A percentile compares a stretch with the other conserved stretches of the same genome.
Evolutionary conservation across 2,888 invertebrate species (phyloP).

Genomic region (Drosophila macrospina): DNA sequence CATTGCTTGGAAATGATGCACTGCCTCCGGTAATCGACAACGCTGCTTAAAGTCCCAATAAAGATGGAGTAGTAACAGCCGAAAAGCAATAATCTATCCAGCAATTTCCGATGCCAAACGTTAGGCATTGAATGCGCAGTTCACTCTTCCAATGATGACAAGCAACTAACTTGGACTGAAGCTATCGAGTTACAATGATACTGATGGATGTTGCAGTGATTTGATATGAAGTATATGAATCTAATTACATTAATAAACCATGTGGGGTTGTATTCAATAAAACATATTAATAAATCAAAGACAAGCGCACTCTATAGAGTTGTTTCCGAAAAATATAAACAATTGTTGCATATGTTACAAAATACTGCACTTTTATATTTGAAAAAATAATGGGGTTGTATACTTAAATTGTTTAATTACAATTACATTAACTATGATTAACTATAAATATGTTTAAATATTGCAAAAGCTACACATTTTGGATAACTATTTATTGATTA

Average conservation of each 20-base stretch:
- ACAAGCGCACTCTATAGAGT: too few species aligned
- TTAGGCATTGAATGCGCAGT: conserved; percentile 13
- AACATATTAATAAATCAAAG: conserved; percentile 4
- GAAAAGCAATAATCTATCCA: conserved; percentile 15
- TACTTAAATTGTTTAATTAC: conserved; percentile 38
- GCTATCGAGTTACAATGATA: background rate
- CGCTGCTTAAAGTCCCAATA: conserved; percentile 23
- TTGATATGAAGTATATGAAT: background rate
- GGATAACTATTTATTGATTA: conserved; percentile 44
- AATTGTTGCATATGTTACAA: conserved; percentile 18
- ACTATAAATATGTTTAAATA: conserved; percentile 58
- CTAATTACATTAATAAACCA: conserved; percentile 10
- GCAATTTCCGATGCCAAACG: conserved; percentile 18
- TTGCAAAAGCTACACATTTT: conserved; percentile 45
- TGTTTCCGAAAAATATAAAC: too few species aligned
- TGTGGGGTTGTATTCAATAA: background rate
- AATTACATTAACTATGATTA: conserved; percentile 58
- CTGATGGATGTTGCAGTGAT: conserved; percentile 2
- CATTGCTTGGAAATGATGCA: conserved; percentile 16
- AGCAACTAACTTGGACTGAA: background rate
- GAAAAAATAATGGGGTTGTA: conserved; percentile 46
- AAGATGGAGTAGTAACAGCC: conserved; percentile 26
- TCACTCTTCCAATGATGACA: conserved; percentile 4
- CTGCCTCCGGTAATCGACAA: conserved; percentile 22
- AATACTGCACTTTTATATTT: conserved; percentile 61